These are phyloP conservation scores for Cebuella pygmaea DNA, from an alignment of 2,797 vertebrate species.

Conservation along the genomic window DNA sequence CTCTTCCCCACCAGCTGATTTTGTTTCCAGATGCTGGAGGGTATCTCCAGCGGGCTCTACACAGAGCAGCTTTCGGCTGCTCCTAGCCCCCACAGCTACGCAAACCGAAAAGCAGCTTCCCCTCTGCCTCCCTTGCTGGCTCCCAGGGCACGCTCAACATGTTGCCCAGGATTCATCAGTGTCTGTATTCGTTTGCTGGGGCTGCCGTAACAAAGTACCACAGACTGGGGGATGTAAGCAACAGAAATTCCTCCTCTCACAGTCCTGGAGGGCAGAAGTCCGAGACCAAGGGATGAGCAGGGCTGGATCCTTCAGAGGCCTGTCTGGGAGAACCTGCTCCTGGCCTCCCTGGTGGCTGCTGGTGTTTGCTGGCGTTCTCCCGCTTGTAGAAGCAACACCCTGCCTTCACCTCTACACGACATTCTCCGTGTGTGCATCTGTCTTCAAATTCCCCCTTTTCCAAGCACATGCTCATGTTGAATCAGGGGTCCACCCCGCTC, in stretches of 20 bases:
- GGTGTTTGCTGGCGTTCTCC: not conserved
- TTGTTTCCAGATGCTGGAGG: not conserved
- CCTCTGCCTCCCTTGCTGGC: not conserved
- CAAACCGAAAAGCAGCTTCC: not conserved
- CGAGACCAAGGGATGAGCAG: not conserved
- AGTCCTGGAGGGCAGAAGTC: not conserved
- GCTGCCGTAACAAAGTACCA: not conserved
- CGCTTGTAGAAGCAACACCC: not conserved
- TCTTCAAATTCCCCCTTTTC: no score
- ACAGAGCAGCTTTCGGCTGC: not conserved
- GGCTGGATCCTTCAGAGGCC: not conserved
- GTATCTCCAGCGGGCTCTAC: not conserved
- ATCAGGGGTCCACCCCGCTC: not conserved
- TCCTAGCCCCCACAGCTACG: rapidly evolving
- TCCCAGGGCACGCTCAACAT: not conserved
- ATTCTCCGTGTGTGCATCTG: no score
- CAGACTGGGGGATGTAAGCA: not conserved
- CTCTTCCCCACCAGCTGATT: not conserved
- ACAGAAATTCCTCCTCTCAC: not conserved
- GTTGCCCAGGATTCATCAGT: not conserved
- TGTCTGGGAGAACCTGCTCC: not conserved
- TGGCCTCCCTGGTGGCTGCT: not conserved
- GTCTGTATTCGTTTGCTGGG: not conserved
- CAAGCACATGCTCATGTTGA: not conserved
- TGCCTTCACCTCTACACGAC: not conserved